Evolutionary conservation across 2,888 invertebrate genomes (phyloP).

Genomic region (Hypercompe scribonia): DNA sequence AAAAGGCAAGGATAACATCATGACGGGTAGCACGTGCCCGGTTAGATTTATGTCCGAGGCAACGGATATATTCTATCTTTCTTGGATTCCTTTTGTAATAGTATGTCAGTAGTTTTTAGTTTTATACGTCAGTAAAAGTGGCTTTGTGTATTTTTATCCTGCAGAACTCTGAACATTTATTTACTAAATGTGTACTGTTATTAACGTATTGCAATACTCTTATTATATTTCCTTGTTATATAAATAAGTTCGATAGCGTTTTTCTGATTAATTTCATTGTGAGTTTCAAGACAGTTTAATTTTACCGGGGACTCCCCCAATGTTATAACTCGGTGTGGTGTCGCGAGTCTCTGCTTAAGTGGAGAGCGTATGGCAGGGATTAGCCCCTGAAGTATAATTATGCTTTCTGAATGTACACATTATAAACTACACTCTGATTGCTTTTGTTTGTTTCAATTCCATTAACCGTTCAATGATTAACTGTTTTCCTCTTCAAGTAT

Average conservation of each 20-base stretch:
- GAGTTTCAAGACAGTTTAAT: too few relatives aligned
- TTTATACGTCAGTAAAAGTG: neutral
- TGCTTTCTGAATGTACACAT: neutral
- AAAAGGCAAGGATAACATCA: conserved; percentile 54
- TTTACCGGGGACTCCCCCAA: too few relatives aligned
- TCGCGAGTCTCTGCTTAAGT: too few relatives aligned
- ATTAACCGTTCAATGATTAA: neutral
- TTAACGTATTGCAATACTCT: too few relatives aligned
- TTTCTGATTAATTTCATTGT: too few relatives aligned
- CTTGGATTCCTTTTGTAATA: conserved; percentile 28
- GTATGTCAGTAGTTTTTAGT: conserved; percentile 4
- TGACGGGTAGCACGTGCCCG: conserved; percentile 47
- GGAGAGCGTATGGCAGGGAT: too few relatives aligned
- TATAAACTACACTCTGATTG: neutral
- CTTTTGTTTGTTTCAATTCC: neutral
- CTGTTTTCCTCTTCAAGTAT: neutral
- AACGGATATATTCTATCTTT: conserved; percentile 40
- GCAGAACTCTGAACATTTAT: neutral
- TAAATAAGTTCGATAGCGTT: too few relatives aligned
- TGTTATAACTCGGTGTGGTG: too few relatives aligned
- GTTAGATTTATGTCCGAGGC: conserved; percentile 47
- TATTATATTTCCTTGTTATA: too few relatives aligned
- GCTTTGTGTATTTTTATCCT: neutral
- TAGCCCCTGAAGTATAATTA: too few relatives aligned
- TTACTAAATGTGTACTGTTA: neutral